Conservation (phyloP, 2,888 invertebrate species). For the Scaptomyza flava region DNA sequence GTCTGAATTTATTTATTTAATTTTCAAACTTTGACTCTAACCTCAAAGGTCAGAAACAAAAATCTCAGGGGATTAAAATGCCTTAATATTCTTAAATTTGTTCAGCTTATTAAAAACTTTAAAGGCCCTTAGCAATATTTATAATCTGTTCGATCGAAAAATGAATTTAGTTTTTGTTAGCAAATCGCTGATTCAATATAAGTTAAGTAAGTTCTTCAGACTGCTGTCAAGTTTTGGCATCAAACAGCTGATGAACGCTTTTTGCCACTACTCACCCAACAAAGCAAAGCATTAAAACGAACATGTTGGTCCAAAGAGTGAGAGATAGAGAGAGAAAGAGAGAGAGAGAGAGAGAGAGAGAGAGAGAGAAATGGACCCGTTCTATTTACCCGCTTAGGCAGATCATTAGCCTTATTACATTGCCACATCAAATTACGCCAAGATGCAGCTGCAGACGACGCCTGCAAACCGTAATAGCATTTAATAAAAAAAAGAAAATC, state of each 20-base stretch:
- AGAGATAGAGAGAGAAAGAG: neutral
- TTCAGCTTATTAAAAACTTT: too few species aligned
- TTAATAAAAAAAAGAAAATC: slow-evolving; percentile 3
- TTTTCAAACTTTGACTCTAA: too few species aligned
- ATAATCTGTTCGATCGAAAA: too few species aligned
- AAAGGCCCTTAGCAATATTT: too few species aligned
- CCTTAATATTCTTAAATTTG: too few species aligned
- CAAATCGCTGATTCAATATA: too few species aligned
- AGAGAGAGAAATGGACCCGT: slow-evolving; percentile 30
- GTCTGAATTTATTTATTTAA: too few species aligned
- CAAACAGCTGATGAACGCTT: slow-evolving; percentile 10
- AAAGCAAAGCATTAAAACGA: neutral
- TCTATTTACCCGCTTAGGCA: slow-evolving; percentile 57
- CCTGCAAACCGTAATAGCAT: slow-evolving; percentile 26
- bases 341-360: neutral
- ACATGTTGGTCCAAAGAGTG: neutral
- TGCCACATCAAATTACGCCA: slow-evolving; percentile 66
- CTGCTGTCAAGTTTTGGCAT: slow-evolving; percentile 15
- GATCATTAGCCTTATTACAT: slow-evolving; percentile 73
- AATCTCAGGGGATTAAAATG: too few species aligned
- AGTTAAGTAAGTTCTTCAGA: neutral
- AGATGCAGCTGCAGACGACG: slow-evolving; percentile 58
- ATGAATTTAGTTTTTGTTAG: neutral
- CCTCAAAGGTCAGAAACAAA: too few species aligned
- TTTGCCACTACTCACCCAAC: neutral